Conservation (phyloP, 2,113 vertebrate genomes). For the Gavia stellata region DNA sequence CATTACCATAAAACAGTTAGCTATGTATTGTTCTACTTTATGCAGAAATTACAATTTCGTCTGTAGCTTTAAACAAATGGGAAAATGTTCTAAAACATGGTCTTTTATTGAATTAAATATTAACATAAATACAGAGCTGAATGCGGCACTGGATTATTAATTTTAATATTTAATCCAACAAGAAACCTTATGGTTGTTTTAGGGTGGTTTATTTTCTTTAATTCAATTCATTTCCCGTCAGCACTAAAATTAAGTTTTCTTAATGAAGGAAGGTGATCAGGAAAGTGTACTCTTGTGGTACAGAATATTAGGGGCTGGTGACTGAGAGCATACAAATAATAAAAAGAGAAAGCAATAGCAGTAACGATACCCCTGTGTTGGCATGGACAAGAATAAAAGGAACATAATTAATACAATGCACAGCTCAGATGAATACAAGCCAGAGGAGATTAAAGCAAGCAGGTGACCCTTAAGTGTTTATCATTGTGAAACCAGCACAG, state of each 20-base stretch:
- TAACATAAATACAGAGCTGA: conserved; percentile 64
- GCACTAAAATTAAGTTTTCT: conserved; percentile 31
- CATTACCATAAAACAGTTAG: conserved; percentile 17
- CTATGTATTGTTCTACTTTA: background rate
- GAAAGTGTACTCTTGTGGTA: background rate
- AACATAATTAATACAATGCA: background rate
- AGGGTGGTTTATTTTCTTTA: conserved; percentile 38
- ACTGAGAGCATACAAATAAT: background rate
- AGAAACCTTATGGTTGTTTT: conserved; percentile 34
- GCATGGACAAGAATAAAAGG: background rate
- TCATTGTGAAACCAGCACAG: background rate
- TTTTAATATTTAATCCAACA: conserved; percentile 65
- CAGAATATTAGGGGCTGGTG: background rate
- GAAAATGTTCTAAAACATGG: conserved; percentile 40
- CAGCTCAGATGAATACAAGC: background rate
- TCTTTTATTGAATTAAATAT: conserved; percentile 71
- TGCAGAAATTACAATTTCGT: conserved; percentile 41
- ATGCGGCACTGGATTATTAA: conserved; percentile 54
- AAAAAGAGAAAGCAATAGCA: background rate
- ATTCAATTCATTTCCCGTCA: conserved; percentile 22
- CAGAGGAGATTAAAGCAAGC: background rate
- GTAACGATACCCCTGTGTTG: background rate
- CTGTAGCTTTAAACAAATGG: conserved; percentile 48
- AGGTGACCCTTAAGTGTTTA: background rate
- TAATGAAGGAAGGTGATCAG: conserved; percentile 38